These are phyloP conservation scores for Crocidura indochinensis DNA, from an alignment of 2,797 vertebrate species.

Conservation along the genomic window DNA sequence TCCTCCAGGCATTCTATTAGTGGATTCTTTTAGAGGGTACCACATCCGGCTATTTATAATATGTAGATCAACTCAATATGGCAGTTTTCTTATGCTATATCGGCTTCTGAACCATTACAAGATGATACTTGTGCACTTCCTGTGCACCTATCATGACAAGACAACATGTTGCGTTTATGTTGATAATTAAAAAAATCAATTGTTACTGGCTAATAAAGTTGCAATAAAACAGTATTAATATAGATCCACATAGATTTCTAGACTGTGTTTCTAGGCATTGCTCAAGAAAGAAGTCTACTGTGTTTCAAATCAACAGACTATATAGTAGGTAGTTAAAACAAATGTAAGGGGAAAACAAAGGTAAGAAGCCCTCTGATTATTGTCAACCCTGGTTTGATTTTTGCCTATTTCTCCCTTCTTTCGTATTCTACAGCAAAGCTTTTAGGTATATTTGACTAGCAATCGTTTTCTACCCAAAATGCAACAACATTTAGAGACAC, in stretches of 20 bases:
- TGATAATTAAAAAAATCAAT: not conserved
- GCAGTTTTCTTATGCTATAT: not conserved
- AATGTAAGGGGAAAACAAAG: too few species aligned
- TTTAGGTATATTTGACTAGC: too few species aligned
- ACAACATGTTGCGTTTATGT: rapidly evolving
- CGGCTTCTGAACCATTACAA: not conserved
- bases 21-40: rapidly evolving
- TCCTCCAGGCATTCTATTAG: rapidly evolving
- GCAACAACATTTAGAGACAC: too few species aligned
- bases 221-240: too few species aligned
- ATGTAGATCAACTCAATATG: rapidly evolving
- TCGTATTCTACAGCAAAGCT: rapidly evolving
- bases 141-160: not conserved
- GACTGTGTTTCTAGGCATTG: rapidly evolving
- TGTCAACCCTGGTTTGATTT: not conserved
- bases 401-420: not conserved
- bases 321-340: too few species aligned
- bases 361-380: too few species aligned
- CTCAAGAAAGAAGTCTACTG: rapidly evolving
- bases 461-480: too few species aligned
- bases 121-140: rapidly evolving
- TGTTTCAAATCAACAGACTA: rapidly evolving
- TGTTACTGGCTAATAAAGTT: rapidly evolving
- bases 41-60: rapidly evolving
- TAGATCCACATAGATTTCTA: too few species aligned